phyloP scores from a whole-genome alignment of 35 echinoderm and acorn worm species.

The Apostichopus californicus region DNA sequence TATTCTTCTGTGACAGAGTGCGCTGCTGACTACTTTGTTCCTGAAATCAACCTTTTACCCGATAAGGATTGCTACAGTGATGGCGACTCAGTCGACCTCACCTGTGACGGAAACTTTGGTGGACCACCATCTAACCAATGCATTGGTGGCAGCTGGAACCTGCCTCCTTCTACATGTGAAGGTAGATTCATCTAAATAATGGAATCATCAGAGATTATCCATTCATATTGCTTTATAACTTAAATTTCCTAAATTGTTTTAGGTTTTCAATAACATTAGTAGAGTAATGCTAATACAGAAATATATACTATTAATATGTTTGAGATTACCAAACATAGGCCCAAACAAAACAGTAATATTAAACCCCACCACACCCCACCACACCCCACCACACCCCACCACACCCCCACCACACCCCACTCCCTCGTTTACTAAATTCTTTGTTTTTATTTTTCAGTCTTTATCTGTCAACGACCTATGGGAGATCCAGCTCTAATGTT shows the following conservation, averaged over 20 bases:
- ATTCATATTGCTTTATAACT: no score
- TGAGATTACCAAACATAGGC: no score
- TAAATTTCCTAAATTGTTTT: no score
- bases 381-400: no score
- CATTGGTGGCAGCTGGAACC: neutral
- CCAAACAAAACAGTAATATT: no score
- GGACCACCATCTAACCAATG: neutral
- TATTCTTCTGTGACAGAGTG: slow-evolving; percentile 7
- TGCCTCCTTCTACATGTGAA: neutral
- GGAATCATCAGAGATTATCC: no score
- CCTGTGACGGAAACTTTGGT: neutral
- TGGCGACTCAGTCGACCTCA: neutral
- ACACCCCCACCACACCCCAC: no score
- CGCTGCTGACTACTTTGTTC: neutral
- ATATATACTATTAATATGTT: no score
- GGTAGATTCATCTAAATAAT: neutral
- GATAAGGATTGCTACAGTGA: neutral
- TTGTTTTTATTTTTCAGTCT: neutral
- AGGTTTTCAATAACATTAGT: no score
- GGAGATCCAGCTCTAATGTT: neutral
- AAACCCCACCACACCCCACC: no score
- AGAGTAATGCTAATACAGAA: no score
- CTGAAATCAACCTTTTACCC: neutral
- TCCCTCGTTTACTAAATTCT: neutral
- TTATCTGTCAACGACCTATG: neutral